Conservation (phyloP, 2,797 vertebrate species). For the Tragelaphus eurycerus region DNA sequence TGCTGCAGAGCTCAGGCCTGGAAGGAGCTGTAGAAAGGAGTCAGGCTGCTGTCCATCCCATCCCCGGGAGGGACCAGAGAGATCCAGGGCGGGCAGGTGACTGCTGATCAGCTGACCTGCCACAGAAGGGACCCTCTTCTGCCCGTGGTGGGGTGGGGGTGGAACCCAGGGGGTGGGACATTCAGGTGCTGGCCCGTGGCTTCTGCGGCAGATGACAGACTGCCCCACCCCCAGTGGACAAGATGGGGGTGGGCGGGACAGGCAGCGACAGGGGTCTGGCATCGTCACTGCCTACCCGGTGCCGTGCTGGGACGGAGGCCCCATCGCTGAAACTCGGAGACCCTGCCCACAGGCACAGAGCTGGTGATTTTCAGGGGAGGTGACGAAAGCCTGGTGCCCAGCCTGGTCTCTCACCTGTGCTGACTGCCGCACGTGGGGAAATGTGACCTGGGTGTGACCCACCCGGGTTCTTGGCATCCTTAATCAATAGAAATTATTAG, state of each 20-base stretch:
- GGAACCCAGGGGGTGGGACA: neutral
- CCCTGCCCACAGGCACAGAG: fast-evolving
- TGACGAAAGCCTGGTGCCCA: too few relatives aligned
- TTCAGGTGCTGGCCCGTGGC: fast-evolving
- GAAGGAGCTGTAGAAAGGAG: neutral
- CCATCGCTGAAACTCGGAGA: fast-evolving
- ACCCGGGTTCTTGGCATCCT: neutral
- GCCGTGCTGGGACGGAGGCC: fast-evolving
- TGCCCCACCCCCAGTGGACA: too few relatives aligned
- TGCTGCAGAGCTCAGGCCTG: neutral
- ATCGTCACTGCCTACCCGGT: neutral
- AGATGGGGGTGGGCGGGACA: neutral
- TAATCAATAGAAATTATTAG: neutral
- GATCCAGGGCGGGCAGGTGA: too few relatives aligned
- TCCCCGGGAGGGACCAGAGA: neutral
- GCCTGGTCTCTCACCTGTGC: neutral
- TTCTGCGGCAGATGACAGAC: neutral
- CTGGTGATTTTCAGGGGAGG: neutral
- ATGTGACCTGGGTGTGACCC: neutral
- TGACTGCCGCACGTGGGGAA: fast-evolving
- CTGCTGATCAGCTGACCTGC: neutral
- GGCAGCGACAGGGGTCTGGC: neutral
- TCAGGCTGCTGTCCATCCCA: neutral
- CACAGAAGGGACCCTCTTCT: neutral
- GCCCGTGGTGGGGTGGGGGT: neutral